These are phyloP conservation scores for Lipophrys pholis DNA, from an alignment of 2,113 vertebrate species.

Conservation along the genomic window DNA sequence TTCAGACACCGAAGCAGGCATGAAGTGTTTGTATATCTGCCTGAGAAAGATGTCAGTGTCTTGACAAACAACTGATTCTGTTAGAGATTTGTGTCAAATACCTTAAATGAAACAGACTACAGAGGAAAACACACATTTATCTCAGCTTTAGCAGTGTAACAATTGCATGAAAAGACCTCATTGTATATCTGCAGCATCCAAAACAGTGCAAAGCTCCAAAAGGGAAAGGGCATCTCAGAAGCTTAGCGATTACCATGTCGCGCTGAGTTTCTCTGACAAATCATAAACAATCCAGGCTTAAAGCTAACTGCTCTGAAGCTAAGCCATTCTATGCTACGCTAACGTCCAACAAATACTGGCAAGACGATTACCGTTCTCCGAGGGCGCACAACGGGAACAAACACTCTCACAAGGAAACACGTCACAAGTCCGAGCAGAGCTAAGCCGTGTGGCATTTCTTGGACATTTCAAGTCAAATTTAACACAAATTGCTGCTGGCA, in stretches of 20 bases:
- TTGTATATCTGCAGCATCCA: slow-evolving; percentile 37
- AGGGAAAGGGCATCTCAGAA: slow-evolving; percentile 56
- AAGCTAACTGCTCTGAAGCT: slow-evolving; percentile 20
- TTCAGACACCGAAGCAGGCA: too few relatives aligned
- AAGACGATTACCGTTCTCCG: slow-evolving; percentile 41
- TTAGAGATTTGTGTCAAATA: too few relatives aligned
- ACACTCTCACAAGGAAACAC: slow-evolving; percentile 38
- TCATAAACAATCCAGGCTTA: slow-evolving; percentile 47
- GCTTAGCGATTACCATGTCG: slow-evolving; percentile 33
- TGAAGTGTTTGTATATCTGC: too few relatives aligned
- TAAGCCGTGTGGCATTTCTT: slow-evolving; percentile 48
- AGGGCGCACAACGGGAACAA: slow-evolving; percentile 30
- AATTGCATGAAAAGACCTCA: slow-evolving; percentile 44
- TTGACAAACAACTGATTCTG: too few relatives aligned
- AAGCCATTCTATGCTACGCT: slow-evolving; percentile 12
- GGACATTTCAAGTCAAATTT: slow-evolving; percentile 49
- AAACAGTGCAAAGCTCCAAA: slow-evolving; percentile 37
- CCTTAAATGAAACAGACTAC: slow-evolving; percentile 17
- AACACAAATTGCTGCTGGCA: slow-evolving; percentile 49
- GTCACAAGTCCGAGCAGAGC: slow-evolving; percentile 42
- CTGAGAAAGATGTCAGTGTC: too few relatives aligned
- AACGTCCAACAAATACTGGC: slow-evolving; percentile 42
- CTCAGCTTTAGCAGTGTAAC: slow-evolving; percentile 17
- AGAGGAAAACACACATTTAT: slow-evolving; percentile 4
- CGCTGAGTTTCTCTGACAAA: slow-evolving; percentile 40